phyloP scores from a whole-genome alignment of 2,888 invertebrate genomes.

The Trissolcus brochymenae region DNA sequence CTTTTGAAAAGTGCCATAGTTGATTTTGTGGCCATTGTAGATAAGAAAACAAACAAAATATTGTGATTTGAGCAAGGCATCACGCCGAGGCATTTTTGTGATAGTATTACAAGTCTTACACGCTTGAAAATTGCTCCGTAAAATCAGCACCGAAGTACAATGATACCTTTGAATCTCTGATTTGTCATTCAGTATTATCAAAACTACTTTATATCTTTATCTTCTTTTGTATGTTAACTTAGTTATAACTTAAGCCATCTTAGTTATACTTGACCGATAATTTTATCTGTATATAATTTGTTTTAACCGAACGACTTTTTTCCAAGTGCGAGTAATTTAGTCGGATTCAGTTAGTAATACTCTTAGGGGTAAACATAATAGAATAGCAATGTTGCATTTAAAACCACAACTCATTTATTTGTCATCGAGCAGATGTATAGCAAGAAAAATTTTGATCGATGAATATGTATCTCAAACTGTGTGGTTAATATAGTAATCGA shows the following conservation, averaged over 20 bases:
- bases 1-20: conserved; percentile 4
- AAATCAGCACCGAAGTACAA: conserved; percentile 52
- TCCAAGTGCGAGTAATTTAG: too few relatives aligned
- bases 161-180: conserved; percentile 17
- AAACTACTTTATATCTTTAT: conserved; percentile 2
- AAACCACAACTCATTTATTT: conserved; percentile 7
- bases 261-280: too few relatives aligned
- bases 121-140: conserved; percentile 41
- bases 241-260: too few relatives aligned
- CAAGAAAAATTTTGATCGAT: conserved; percentile 27
- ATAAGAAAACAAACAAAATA: conserved; percentile 24
- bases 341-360: too few relatives aligned
- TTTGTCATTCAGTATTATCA: conserved; percentile 10
- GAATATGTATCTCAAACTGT: conserved; percentile 43
- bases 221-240: too few relatives aligned
- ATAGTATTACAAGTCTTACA: conserved; percentile 48
- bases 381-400: not conserved
- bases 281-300: too few relatives aligned
- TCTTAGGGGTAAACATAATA: not conserved
- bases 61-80: conserved; percentile 42
- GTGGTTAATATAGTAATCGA: conserved; percentile 42
- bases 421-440: conserved; percentile 20
- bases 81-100: conserved; percentile 39
- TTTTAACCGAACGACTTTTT: too few relatives aligned
- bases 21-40: conserved; percentile 9